Evolutionary conservation across 2,888 invertebrate species (phyloP), one percentile per base, ranked within the genome.

Genomic region (Lissocephala sabroskyi): DNA sequence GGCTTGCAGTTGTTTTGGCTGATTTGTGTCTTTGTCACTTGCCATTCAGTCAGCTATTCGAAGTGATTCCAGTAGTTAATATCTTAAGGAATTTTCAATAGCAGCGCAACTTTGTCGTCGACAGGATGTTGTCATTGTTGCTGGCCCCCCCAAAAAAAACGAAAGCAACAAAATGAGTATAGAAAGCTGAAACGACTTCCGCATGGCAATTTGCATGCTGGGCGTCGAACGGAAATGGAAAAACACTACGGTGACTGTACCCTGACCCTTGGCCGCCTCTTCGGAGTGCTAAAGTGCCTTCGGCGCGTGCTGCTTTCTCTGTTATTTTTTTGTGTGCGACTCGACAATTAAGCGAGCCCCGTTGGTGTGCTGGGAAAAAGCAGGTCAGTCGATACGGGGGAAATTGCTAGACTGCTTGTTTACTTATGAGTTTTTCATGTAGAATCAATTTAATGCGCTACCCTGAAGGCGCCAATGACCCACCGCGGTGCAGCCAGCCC

Each of bases 121-220:
- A 29, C 79, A 67, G 68, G 79, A 68, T 76, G 76, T 75, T 68
- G 74, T 76, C 77, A 73, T 35, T 35, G 35, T 26, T 18, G 37
- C 43, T 46, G n/a, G 30, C 40, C 1, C 19, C 16, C 14, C 7
- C 13, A 33, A 13, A 33, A n/a, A n/a, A 17, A 10, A 17, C 14
- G 16, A 14, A 17, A 2, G 65, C 56, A 68, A 78, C 79, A 66
- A 68, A 68, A 68, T 77, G 78, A 70, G 66, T 74, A 77, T 71
- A 68, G 76, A 70, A 78, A 67, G 68, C 73, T 78, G 67, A 76
- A 70, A 71, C 61, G 68, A 70, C 68, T 78, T 70, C 68, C 68
- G 68, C 36, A 50, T 67, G 57, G 46, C 64, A 78, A 78, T 78
- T 70, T 70, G 79, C 68, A 70, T 78, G 68, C 68, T 70, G 68